Evolutionary conservation across 2,113 vertebrate genomes (phyloP).

Genomic region (Psittacus erithacus): DNA sequence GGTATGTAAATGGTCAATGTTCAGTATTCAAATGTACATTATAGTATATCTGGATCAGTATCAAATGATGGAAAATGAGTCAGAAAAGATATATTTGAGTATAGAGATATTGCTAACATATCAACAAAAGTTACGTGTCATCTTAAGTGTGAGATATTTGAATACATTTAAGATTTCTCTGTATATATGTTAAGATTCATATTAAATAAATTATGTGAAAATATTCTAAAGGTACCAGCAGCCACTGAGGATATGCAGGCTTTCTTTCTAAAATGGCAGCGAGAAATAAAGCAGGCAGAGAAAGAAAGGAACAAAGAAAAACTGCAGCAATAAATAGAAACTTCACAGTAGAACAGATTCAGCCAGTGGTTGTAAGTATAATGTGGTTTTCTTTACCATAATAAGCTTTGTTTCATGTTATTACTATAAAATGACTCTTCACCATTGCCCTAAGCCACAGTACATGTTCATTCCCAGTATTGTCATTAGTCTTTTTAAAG

Average conservation of each 20-base stretch:
- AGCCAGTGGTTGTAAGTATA: not conserved
- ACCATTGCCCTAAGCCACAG: not conserved
- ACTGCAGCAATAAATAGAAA: not conserved
- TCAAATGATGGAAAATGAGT: not conserved
- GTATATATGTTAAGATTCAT: not conserved
- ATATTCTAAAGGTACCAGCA: not conserved
- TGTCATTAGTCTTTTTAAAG: not conserved
- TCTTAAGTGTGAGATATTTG: not conserved
- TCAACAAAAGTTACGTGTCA: not conserved
- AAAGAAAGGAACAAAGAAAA: not conserved
- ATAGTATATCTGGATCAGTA: not conserved
- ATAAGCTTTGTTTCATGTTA: constrained; percentile 16
- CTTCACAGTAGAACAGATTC: not conserved
- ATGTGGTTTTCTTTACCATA: not conserved
- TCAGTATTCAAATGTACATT: not conserved
- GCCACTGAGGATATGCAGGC: not conserved
- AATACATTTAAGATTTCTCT: not conserved
- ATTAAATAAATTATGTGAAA: not conserved
- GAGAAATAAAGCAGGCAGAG: not conserved
- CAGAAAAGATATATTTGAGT: not conserved
- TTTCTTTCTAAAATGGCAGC: not conserved
- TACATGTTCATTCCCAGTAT: not conserved
- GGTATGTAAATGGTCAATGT: not conserved
- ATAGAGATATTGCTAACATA: not conserved
- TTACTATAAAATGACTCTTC: not conserved